phyloP scores from a whole-genome alignment of 1,140 invertebrate species.

The Eubasilissa regina region DNA sequence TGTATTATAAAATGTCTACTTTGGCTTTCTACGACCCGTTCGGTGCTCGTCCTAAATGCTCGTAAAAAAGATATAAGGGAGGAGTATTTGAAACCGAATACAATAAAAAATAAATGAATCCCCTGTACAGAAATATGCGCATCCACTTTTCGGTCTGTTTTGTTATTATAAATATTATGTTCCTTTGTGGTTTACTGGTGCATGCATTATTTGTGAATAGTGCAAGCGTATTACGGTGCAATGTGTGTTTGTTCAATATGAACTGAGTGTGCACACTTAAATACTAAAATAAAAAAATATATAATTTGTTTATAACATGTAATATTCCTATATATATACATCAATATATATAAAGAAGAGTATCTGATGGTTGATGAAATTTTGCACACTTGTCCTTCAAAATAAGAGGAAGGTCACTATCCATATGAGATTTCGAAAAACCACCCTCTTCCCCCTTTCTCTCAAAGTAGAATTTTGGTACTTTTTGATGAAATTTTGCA shows the following conservation, averaged over 20 bases:
- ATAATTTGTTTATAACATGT: not conserved
- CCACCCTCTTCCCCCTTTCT: no score
- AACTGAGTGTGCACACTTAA: not conserved
- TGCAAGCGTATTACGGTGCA: constrained; percentile 48
- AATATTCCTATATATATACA: no score
- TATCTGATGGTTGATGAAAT: no score
- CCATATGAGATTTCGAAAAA: no score
- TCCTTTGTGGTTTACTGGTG: constrained; percentile 59
- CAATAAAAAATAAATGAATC: constrained; percentile 49
- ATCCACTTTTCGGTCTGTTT: constrained; percentile 58
- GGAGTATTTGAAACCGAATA: constrained; percentile 37
- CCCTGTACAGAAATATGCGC: constrained; percentile 46
- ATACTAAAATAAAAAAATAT: constrained; percentile 5
- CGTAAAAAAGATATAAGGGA: constrained; percentile 26
- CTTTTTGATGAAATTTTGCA: no score
- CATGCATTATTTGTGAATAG: constrained; percentile 59
- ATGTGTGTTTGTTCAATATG: constrained; percentile 50
- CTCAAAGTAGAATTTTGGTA: no score
- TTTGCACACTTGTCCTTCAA: no score
- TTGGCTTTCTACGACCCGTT: not conserved
- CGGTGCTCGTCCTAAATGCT: constrained; percentile 1
- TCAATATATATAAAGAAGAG: no score
- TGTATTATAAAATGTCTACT: no score
- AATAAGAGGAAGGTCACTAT: no score
- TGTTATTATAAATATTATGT: constrained; percentile 60